These are phyloP conservation scores for honey bee (Apis mellifera) DNA, from an alignment of 1,140 invertebrate genomes.

Conservation along the genomic window Amel_HAv3.1 CM009931.2:8180501-8181000, in stretches of 20 bases:
- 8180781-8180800: conserved; percentile 79
- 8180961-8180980: conserved; percentile 72
- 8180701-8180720: conserved; percentile 58
- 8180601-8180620: conserved; percentile 82
- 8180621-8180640: conserved; percentile 76
- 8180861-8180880: conserved; percentile 59
- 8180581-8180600: conserved; percentile 80
- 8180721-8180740: conserved; percentile 55
- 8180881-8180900: conserved; percentile 71
- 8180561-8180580: conserved; percentile 73
- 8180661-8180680: conserved; percentile 58
- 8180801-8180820: conserved; percentile 75
- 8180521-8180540: conserved; percentile 44
- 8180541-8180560: conserved; percentile 49
- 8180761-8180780: conserved; percentile 79
- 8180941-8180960: conserved; percentile 81
- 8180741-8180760: conserved; percentile 78
- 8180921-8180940: conserved; percentile 77
- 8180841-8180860: conserved; percentile 64
- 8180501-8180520: conserved; percentile 10
- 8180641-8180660: conserved; percentile 79
- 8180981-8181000: conserved; percentile 30
- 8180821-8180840: conserved; percentile 73
- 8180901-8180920: conserved; percentile 75
- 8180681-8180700: conserved; percentile 56